phyloP scores from a whole-genome alignment of 2,113 vertebrate genomes.

The Pangasianodon gigas region DNA sequence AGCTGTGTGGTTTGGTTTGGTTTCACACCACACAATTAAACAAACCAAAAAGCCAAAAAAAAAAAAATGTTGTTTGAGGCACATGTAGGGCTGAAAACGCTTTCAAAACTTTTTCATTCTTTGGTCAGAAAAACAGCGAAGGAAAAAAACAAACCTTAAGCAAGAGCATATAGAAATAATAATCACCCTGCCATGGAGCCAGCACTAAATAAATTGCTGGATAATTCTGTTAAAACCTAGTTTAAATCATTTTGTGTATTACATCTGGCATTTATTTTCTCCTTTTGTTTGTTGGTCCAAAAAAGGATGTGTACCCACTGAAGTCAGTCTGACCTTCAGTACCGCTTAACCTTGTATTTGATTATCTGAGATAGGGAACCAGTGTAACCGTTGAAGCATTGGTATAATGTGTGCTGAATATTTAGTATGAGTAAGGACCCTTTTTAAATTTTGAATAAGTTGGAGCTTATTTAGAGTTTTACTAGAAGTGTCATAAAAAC shows the following conservation, averaged over 20 bases:
- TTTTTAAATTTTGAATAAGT: not conserved
- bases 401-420: not conserved
- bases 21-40: too few species aligned
- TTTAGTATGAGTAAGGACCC: not conserved
- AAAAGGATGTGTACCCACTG: not conserved
- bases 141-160: not conserved
- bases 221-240: not conserved
- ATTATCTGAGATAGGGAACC: not conserved
- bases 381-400: not conserved
- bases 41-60: too few species aligned
- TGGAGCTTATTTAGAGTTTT: not conserved
- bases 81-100: too few species aligned
- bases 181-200: not conserved
- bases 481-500: not conserved
- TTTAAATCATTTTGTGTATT: not conserved
- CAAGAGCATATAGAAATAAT: not conserved
- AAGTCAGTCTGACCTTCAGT: not conserved
- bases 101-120: too few species aligned
- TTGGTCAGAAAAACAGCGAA: too few species aligned
- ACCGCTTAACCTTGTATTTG: not conserved
- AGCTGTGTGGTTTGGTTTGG: not conserved
- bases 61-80: too few species aligned
- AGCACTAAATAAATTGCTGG: not conserved
- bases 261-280: not conserved
- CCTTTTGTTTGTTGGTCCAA: not conserved